A percentile compares a stretch with the other conserved stretches of the same genome.
phyloP scores from a whole-genome alignment of 2,797 vertebrate species.

The Sebastes iracundus region DNA sequence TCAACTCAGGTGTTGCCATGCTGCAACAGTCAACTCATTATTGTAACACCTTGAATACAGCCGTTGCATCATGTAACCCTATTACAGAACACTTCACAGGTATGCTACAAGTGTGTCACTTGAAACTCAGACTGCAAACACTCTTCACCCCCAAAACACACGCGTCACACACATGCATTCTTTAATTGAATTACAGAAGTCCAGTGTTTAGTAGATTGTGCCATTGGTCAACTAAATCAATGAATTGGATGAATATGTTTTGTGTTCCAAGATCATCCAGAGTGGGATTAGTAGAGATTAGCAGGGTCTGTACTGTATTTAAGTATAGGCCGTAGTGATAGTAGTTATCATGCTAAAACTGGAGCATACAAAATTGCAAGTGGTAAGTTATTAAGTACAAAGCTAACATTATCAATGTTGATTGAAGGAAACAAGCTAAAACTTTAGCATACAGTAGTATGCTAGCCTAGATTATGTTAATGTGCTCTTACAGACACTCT shows the following conservation, averaged over 20 bases:
- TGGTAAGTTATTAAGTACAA: background rate
- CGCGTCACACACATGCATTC: background rate
- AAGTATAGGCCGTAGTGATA: background rate
- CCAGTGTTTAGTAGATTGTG: background rate
- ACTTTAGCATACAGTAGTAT: background rate
- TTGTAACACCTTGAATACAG: background rate
- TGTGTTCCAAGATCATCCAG: background rate
- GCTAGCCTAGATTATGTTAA: background rate
- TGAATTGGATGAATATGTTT: background rate
- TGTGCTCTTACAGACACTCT: background rate
- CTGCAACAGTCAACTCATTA: background rate
- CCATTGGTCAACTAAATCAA: background rate
- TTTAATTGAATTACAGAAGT: background rate
- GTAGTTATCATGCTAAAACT: background rate
- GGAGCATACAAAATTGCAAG: background rate
- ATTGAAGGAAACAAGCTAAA: background rate
- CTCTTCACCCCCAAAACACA: background rate
- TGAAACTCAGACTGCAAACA: background rate
- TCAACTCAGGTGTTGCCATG: background rate
- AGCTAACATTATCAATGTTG: background rate
- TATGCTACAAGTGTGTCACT: constrained; percentile 41
- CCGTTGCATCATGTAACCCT: background rate
- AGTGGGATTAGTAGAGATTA: background rate
- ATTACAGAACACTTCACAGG: constrained; percentile 10
- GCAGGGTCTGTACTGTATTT: background rate